Conservation (phyloP, 2,797 vertebrate species). For the Psittacula echo region DNA sequence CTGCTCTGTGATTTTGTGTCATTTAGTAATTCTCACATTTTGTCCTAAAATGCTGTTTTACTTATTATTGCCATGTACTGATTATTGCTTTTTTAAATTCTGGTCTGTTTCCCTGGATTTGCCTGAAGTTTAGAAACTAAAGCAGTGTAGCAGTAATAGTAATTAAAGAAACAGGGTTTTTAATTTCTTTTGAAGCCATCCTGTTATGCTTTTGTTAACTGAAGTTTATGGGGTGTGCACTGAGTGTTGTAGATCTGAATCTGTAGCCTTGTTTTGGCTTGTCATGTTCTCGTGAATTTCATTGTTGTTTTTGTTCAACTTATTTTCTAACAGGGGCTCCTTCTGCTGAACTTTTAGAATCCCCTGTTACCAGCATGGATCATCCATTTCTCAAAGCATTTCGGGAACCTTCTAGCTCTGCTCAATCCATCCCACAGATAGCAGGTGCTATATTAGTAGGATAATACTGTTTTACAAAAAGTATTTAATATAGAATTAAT, state of each 20-base stretch:
- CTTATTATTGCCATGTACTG: neutral
- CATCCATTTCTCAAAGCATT: slow-evolving; percentile 77
- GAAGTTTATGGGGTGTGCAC: neutral
- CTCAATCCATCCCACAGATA: slow-evolving; percentile 31
- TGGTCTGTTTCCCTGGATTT: neutral
- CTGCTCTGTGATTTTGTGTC: neutral
- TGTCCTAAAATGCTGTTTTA: neutral
- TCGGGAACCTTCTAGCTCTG: slow-evolving; percentile 48
- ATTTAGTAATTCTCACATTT: neutral
- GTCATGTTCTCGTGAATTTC: neutral
- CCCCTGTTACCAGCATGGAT: slow-evolving; percentile 60
- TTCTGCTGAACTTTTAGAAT: slow-evolving; percentile 67
- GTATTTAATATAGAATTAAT: neutral
- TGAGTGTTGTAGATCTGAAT: neutral
- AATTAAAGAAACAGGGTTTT: neutral
- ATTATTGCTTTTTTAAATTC: neutral
- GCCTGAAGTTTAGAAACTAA: neutral
- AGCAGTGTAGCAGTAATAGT: neutral
- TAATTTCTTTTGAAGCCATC: neutral
- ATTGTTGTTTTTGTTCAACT: neutral
- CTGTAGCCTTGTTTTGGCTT: neutral
- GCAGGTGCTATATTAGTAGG: slow-evolving; percentile 20
- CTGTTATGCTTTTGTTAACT: neutral
- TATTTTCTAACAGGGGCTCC: slow-evolving; percentile 72
- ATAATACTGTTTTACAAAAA: neutral